Evolutionary conservation across 2,888 invertebrate species (phyloP).

Genomic region (Apomyelois bistriatella): DNA sequence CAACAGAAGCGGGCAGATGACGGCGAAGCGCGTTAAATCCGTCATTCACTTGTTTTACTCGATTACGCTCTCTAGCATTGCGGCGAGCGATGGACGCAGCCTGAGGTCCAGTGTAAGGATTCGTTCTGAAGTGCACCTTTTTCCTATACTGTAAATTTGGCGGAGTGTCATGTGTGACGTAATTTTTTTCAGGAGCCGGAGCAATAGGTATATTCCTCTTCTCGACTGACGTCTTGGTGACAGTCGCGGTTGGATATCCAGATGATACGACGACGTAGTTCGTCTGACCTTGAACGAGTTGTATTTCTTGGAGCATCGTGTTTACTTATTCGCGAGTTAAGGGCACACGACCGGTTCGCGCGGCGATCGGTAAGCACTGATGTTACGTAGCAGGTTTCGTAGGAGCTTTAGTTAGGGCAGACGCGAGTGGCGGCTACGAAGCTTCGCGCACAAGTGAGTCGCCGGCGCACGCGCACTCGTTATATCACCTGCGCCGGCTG

Average conservation of each 20-base stretch:
- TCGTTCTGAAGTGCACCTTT: conserved; percentile 85
- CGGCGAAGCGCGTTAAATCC: conserved; percentile 93
- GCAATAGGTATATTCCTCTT: conserved; percentile 78
- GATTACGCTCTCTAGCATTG: conserved; percentile 96
- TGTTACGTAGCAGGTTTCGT: conserved; percentile 44
- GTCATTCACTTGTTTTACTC: conserved; percentile 96
- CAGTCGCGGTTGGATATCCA: conserved; percentile 66
- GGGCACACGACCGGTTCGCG: conserved; percentile 56
- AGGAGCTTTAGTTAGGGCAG: conserved; percentile 44
- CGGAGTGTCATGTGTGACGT: conserved; percentile 72
- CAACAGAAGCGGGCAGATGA: conserved; percentile 91
- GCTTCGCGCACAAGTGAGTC: conserved; percentile 74
- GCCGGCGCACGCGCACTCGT: conserved; percentile 75
- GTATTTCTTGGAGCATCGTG: conserved; percentile 77
- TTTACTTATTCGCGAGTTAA: conserved; percentile 44
- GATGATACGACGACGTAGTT: conserved; percentile 82
- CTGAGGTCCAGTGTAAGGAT: conserved; percentile 83
- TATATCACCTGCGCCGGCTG: conserved; percentile 81
- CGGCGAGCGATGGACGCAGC: conserved; percentile 92
- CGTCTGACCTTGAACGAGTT: conserved; percentile 76
- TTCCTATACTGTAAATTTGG: conserved; percentile 84
- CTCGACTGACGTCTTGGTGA: conserved; percentile 73
- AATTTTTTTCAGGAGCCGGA: conserved; percentile 80
- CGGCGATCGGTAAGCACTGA: conserved; percentile 61
- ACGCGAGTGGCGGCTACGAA: conserved; percentile 60